Evolutionary conservation across 2,888 invertebrate genomes (phyloP), one percentile per base, ranked within the genome.

Genomic region (Spisula subtruncata): DNA sequence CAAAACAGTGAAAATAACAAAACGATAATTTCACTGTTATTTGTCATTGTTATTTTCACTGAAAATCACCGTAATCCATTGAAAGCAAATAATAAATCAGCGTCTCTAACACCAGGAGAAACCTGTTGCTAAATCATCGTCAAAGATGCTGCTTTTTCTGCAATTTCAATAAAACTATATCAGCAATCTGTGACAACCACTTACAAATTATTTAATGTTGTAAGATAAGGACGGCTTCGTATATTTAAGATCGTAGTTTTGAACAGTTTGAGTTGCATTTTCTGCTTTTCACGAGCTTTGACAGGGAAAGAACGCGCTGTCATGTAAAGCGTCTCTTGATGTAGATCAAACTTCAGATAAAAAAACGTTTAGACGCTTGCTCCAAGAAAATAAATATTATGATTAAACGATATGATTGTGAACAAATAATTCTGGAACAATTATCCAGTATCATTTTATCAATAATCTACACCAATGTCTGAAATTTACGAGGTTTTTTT

Each of bases 181-280:
- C 75, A 75, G 14, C 18, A 35, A 75, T 75, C 75, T 75, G 35
- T 75, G 75, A 35, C 75, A 75, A 75, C 75, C 75, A 75, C 75
- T 75, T 75, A 75, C 32, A 75, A 35, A 35, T 75, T 16, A 75
- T 75, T 75, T 35, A 35, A 75, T 25, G 12, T 75, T 75, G 29
- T 12, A 32, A 32, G 75, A 75, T 75, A 75, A 75, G 75, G 35
- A 71, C 0, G 32, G 41, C 41, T 75, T 75, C 32, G 18, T 32
- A 75, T 32, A 35, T 66, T n/a, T 66, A 66, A 25, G n/a, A 75
- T 75, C 32, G 4, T 14, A 18, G 75, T 16, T 35, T 75, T 1
- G 32, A 35, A 32, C 35, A 32, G 16, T 35, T 75, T 18, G 32
- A 35, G 75, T 75, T 75, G 75, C 16, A 18, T 35, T 41, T 41